Conservation (phyloP, 1,140 invertebrate genomes). For the Drosophila orosa region DNA sequence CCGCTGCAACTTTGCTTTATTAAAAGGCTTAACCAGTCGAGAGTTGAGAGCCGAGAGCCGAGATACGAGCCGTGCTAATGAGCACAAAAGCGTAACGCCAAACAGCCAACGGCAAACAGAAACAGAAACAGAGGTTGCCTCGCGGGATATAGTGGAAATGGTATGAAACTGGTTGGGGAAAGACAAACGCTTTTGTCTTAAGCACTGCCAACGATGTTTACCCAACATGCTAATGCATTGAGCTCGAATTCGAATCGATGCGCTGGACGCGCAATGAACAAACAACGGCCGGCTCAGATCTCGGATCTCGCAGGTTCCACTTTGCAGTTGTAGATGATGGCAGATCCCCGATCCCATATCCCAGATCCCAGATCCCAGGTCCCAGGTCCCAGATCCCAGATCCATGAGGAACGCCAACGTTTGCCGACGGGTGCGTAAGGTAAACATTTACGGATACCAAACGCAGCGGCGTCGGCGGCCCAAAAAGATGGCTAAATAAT, state of each 20-base stretch:
- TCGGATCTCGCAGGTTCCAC: conserved; percentile 11
- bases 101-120: conserved; percentile 50
- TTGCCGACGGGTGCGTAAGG: conserved; percentile 83
- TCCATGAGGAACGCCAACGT: conserved; percentile 29
- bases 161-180: conserved; percentile 11
- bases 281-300: conserved; percentile 51
- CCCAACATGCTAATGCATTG: conserved; percentile 79
- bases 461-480: conserved; percentile 56
- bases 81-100: conserved; percentile 81
- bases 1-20: conserved; percentile 74
- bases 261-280: conserved; percentile 61
- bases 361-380: conserved; percentile 1
- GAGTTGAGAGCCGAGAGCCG: conserved; percentile 48
- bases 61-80: conserved; percentile 65
- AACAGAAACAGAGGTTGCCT: conserved; percentile 13
- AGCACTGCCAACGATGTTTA: conserved; percentile 76
- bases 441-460: conserved; percentile 66
- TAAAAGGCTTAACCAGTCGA: conserved; percentile 83
- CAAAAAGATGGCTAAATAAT: conserved; percentile 83
- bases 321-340: neutral
- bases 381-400: neutral
- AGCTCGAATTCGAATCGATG: conserved; percentile 62
- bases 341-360: neutral
- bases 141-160: neutral
- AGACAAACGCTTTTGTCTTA: conserved; percentile 73